These are phyloP conservation scores for Thalassoma bifasciatum DNA, from an alignment of 2,113 vertebrate species.

Conservation along the genomic window DNA sequence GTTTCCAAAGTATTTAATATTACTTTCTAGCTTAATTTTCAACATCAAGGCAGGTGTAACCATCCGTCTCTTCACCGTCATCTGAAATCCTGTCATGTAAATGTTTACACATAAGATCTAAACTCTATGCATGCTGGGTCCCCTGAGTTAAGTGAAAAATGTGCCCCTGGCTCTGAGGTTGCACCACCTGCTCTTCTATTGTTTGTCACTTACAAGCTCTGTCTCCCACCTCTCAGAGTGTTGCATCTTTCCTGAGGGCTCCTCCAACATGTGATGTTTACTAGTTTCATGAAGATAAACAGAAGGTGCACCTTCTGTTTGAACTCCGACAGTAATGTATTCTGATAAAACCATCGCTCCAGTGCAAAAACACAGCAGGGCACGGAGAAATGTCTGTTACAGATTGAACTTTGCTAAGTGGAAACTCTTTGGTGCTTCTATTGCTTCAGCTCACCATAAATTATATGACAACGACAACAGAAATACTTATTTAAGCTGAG, in stretches of 20 bases:
- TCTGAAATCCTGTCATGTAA: not conserved
- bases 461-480: not conserved
- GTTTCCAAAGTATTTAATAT: no score
- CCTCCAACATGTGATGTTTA: constrained; percentile 33
- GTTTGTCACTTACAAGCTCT: constrained; percentile 25
- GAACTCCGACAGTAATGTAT: constrained; percentile 1
- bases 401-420: not conserved
- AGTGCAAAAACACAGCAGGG: not conserved
- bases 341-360: constrained; percentile 8
- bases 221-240: constrained; percentile 25
- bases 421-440: not conserved
- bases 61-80: not conserved
- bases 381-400: not conserved
- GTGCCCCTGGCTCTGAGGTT: constrained; percentile 8
- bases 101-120: constrained; percentile 1
- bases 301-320: constrained; percentile 14
- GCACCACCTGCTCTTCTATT: constrained; percentile 4
- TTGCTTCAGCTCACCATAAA: not conserved
- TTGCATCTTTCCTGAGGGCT: constrained; percentile 27
- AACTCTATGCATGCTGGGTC: not conserved
- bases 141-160: constrained; percentile 1
- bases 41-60: not conserved
- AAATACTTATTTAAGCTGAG: no score
- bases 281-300: constrained; percentile 24
- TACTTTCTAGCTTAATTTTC: not conserved